Percentiles rank a stretch among this genome's conserved stretches.
phyloP scores from a whole-genome alignment of 2,888 invertebrate genomes.

The Melolontha melolontha region DNA sequence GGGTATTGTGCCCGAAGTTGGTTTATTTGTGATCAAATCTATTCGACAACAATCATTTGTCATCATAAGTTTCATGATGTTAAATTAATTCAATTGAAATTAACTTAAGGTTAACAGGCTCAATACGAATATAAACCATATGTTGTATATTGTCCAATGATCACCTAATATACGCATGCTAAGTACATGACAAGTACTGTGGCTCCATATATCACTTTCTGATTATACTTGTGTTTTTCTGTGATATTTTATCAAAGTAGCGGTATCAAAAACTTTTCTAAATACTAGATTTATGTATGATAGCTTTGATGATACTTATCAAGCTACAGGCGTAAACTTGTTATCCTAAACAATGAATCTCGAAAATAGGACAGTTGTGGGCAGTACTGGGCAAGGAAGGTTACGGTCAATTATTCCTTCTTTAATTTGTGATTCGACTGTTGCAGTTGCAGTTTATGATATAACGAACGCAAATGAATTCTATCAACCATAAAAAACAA shows the following conservation, averaged over 20 bases:
- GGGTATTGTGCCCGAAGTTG: no score
- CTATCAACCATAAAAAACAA: conserved; percentile 99
- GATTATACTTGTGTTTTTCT: conserved; percentile 53
- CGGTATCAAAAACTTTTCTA: conserved; percentile 97
- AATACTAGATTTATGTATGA: conserved; percentile 99
- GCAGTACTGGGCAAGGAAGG: conserved; percentile 95
- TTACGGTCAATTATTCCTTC: conserved; percentile 98
- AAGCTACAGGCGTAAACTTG: conserved; percentile 99
- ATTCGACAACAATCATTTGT: no score
- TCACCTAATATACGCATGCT: conserved; percentile 45
- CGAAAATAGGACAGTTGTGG: conserved; percentile 98
- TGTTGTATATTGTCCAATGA: no score
- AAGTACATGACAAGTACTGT: conserved; percentile 49
- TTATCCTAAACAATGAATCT: conserved; percentile 99
- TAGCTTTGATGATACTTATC: conserved; percentile 99
- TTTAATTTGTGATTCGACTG: conserved; percentile 98
- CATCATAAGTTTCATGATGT: no score
- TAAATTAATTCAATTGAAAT: no score
- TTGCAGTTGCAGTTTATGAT: conserved; percentile 99
- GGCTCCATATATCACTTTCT: conserved; percentile 51
- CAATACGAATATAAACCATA: no score
- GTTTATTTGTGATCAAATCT: no score
- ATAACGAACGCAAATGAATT: conserved; percentile 99
- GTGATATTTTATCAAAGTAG: conserved; percentile 85
- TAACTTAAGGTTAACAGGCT: no score